Percentiles rank a stretch among this genome's conserved stretches.
Conservation (phyloP, 1,140 invertebrate species). For the Pogonus chalceus region DNA sequence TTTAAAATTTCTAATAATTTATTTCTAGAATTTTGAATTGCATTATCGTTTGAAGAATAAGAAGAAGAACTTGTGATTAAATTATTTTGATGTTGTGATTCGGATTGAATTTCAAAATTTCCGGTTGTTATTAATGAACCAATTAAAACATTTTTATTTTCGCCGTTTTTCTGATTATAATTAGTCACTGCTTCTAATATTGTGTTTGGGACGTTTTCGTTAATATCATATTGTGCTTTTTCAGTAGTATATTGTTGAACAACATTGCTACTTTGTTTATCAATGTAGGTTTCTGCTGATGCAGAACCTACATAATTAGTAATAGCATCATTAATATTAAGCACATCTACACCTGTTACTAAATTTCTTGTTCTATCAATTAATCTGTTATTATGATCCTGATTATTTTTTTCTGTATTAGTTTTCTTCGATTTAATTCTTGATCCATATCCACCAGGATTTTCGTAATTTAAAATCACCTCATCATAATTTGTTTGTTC, state of each 20-base stretch:
- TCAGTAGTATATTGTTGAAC: not conserved
- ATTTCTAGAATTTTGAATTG: not conserved
- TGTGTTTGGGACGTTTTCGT: not conserved
- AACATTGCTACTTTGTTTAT: not conserved
- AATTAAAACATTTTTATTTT: slow-evolving; percentile 5
- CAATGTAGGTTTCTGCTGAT: not conserved
- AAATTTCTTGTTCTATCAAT: slow-evolving; percentile 44
- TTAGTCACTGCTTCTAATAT: not conserved
- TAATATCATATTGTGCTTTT: not conserved
- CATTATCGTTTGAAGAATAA: not conserved
- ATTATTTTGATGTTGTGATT: not conserved
- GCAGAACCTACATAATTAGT: slow-evolving; percentile 14
- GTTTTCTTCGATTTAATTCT: not conserved
- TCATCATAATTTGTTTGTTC: not conserved
- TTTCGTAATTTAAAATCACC: slow-evolving; percentile 10
- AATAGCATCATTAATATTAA: slow-evolving; percentile 43
- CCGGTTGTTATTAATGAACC: not conserved
- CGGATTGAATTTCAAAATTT: not conserved
- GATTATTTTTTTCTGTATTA: not conserved
- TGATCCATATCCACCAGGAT: slow-evolving; percentile 21
- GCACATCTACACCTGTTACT: slow-evolving; percentile 43
- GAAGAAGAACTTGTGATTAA: not conserved
- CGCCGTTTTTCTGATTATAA: slow-evolving; percentile 9
- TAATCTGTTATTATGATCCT: slow-evolving; percentile 24
- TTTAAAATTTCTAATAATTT: slow-evolving; percentile 3